Base-by-base conservation (phyloP, 2,888 invertebrate genomes). In the Acleris cristana region DNA sequence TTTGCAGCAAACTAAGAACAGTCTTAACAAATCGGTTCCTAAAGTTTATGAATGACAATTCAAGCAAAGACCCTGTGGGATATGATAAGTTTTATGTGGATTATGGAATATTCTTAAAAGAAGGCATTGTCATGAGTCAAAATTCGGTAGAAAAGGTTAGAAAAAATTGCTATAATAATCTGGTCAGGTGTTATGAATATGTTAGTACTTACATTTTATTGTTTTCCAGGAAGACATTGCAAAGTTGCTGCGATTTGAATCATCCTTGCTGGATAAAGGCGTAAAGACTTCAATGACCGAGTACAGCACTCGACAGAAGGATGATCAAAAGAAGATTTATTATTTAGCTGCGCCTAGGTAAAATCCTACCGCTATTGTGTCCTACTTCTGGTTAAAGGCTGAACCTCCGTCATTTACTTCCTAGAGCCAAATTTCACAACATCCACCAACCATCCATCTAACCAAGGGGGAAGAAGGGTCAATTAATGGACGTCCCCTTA, bases 321-420 rank as follows among this genome's bases (percentile, higher is more conserved):
- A 96, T 48, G 96, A 95, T 40, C 96, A 97, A 77, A 96, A 96
- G 77, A 96, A 96, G 70, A 97, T 99, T 76, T 99, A 96, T 87
- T 99, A 99, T 84, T 93, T 99, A 74, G 97, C 98, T 44, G 98
- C 99, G 16, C 99, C 99, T 8, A 98, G 96, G 97, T 97, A 91
- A 75, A 65, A 69, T 73, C 8, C 0, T 26, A 6, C 6, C 26
- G 34, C 34, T 34, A 34, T 12, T 34, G 34, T 26, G 34, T 34
- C 12, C 34, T 12, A 34, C 34, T 12, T 34, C 34, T 34, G 34
- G 10, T 2, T 34, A 10, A 34, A 12, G 8, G 34, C 34, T 12
- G 1, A 26, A 26, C 26, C 26, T 34, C 34, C 34, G 3, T 12
- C 12, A 12, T 34, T 34, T 12, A 34, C 12, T 34, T 34, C 3